Evolutionary conservation across 2,113 vertebrate genomes (phyloP).

Genomic region (Acinonyx jubatus): DNA sequence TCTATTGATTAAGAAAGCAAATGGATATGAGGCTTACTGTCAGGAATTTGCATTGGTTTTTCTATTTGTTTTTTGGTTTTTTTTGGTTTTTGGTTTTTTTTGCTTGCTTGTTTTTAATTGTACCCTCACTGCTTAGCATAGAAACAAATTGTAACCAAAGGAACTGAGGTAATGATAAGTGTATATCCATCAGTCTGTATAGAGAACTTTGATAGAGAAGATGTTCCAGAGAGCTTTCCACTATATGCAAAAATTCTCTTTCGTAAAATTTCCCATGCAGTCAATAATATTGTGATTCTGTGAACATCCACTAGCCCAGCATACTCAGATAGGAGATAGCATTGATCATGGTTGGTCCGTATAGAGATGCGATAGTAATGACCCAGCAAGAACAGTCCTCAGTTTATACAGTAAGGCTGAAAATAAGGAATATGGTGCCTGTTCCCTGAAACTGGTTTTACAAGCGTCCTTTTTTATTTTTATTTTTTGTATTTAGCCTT

Average conservation of each 20-base stretch:
- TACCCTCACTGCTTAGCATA: not conserved
- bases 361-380: not conserved
- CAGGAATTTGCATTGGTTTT: not conserved
- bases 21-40: not conserved
- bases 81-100: not conserved
- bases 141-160: not conserved
- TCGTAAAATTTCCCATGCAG: not conserved
- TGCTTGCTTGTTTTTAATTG: slow-evolving; percentile 10
- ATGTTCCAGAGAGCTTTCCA: not conserved
- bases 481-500: not conserved
- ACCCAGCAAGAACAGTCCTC: not conserved
- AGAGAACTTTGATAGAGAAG: not conserved
- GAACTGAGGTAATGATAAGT: not conserved
- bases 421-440: not conserved
- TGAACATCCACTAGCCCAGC: not conserved
- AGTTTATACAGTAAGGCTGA: not conserved
- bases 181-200: not conserved
- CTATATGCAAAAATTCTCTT: not conserved
- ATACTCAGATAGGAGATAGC: not conserved
- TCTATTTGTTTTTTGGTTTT: not conserved
- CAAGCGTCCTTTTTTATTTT: not conserved
- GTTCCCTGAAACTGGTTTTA: not conserved
- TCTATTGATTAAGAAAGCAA: not conserved
- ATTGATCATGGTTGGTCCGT: not conserved
- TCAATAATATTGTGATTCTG: not conserved